Evolutionary conservation across 2,888 invertebrate species (phyloP), one percentile per base, ranked within the genome.

Genomic region (Pemphredon lugubris): DNA sequence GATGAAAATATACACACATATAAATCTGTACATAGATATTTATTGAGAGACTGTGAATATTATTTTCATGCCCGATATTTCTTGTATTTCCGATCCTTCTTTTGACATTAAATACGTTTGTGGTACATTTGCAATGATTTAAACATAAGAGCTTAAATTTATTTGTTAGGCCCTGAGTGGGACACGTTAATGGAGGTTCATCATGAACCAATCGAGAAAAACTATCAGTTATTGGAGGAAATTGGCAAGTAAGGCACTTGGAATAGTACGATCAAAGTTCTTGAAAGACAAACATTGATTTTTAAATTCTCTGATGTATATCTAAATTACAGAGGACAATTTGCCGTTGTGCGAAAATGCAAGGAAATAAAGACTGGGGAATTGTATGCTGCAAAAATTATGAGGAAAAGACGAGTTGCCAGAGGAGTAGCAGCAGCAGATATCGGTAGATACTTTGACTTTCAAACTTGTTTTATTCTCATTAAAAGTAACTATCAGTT

Each of bases 321-420:
- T n/a, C n/a, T 26, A 5, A 26, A 26, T 73, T 90, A 14, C 83
- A 93, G 93, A 87, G 93, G 93, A 50, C 93, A 93, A 87, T 93
- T 93, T 88, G 93, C 93, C 4, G 91, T 92, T 51, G 93, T 94
- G 32, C 90, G 91, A 81, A 91, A 91, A 83, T 93, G 93, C 73
- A 86, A 90, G 57, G 90, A 92, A 74, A 89, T 90, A 73, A 88
- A 90, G 67, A 91, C 91, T 3, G 91, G 92, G 9, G 86, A 88
- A 40, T 90, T 91, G 70, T 93, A 91, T 85, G 94, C 94, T 30
- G 94, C 93, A 63, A 94, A 94, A 88, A 93, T 92, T 85, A 92
- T 94, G 85, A 90, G 92, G 67, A 93, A 93, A 81, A 90, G 91
- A 20, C 90, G 93, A 53, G 91, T 92, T 21, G 90, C 91, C 42